Conservation (phyloP, 2,113 vertebrate species). For the Barnardius zonarius region DNA sequence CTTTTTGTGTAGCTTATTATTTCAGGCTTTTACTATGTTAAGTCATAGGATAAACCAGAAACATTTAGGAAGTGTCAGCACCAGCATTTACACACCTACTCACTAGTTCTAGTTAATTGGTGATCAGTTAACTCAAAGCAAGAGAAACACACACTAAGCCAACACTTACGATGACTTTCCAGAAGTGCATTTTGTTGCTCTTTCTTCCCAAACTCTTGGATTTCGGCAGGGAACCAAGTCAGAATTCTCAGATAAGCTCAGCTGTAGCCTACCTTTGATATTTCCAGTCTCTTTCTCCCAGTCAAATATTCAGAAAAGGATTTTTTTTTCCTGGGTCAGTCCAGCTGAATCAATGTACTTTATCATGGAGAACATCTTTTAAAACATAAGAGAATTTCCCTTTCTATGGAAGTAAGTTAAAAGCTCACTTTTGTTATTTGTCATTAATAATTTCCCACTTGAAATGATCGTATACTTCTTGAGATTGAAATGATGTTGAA, state of each 20-base stretch:
- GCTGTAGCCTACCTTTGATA: background rate
- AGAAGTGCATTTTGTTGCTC: background rate
- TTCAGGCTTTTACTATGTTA: background rate
- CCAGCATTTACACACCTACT: background rate
- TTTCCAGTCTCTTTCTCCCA: background rate
- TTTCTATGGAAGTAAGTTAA: background rate
- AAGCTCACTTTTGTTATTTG: background rate
- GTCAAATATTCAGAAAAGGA: background rate
- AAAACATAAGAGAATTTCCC: background rate
- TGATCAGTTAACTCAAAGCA: constrained; percentile 8
- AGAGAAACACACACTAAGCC: background rate
- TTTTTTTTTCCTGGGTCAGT: background rate
- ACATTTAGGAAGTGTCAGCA: background rate
- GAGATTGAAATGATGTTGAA: background rate
- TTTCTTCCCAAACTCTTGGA: background rate
- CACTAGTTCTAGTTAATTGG: background rate
- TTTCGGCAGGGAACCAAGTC: background rate
- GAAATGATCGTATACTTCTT: background rate
- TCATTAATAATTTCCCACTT: background rate
- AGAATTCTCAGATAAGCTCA: background rate
- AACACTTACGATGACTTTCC: background rate
- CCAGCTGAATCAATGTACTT: background rate
- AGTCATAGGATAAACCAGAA: background rate
- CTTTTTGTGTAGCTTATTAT: background rate
- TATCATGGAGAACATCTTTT: background rate